phyloP scores from a whole-genome alignment of 37 sponge, comb jelly and placozoan genomes.

The Geodia barretti region DNA sequence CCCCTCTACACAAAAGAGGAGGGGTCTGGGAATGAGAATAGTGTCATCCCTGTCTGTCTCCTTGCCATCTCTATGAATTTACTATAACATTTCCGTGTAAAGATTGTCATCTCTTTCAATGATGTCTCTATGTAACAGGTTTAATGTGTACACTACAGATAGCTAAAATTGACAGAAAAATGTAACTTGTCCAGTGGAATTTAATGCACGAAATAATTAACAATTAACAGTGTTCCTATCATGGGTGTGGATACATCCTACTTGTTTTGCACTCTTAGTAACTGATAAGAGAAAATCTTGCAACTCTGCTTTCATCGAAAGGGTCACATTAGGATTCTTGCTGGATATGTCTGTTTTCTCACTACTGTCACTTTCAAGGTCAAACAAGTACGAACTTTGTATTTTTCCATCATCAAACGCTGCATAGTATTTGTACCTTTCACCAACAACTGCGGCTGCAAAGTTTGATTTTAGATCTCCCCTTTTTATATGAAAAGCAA shows the following conservation, averaged over 20 bases:
- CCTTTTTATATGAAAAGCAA: constrained; percentile 31
- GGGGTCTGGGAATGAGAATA: too few species aligned
- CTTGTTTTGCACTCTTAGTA: constrained; percentile 22
- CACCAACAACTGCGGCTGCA: constrained; percentile 12
- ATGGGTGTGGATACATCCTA: background rate
- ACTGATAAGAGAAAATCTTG: constrained; percentile 27
- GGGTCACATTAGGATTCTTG: background rate
- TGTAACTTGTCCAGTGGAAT: too few species aligned
- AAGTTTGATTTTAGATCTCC: constrained; percentile 35
- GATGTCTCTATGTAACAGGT: too few species aligned
- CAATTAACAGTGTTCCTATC: too few species aligned
- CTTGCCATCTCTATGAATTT: too few species aligned
- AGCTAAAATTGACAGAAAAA: too few species aligned
- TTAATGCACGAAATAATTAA: too few species aligned
- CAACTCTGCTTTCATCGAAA: constrained; percentile 1
- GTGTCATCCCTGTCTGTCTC: too few species aligned
- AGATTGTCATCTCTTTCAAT: too few species aligned
- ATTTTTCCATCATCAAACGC: constrained; percentile 13
- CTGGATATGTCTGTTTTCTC: constrained; percentile 7
- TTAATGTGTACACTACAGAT: too few species aligned
- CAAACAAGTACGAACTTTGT: background rate
- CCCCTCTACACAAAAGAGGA: too few species aligned
- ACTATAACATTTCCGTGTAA: too few species aligned
- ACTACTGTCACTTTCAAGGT: background rate
- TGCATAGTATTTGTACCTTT: constrained; percentile 33